These are phyloP conservation scores for Callosobruchus maculatus DNA, from an alignment of 2,888 invertebrate species.

Conservation along the genomic window DNA sequence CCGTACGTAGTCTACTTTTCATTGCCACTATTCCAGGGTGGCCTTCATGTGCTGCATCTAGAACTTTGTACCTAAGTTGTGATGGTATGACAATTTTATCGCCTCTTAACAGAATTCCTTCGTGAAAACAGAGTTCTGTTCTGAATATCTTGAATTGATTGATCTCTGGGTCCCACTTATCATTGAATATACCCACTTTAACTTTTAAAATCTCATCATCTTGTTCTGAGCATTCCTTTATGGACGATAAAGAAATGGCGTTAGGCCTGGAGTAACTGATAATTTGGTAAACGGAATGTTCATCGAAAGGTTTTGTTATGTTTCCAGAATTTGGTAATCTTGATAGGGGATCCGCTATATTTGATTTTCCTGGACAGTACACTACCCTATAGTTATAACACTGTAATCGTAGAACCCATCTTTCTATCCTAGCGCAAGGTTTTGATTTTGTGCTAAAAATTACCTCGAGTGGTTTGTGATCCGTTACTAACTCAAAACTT, in stretches of 20 bases:
- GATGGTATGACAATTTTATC: constrained; percentile 25
- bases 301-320: background rate
- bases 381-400: constrained; percentile 14
- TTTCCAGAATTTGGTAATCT: background rate
- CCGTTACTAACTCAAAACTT: no score
- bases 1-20: constrained; percentile 36
- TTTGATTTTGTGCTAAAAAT: no score
- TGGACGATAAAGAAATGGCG: constrained; percentile 14
- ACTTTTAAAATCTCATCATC: constrained; percentile 12
- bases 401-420: constrained; percentile 16
- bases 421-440: constrained; percentile 1
- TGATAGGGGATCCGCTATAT: constrained; percentile 16
- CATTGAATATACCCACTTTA: constrained; percentile 4
- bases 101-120: constrained; percentile 23
- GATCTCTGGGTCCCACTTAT: constrained; percentile 7
- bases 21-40: constrained; percentile 40
- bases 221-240: constrained; percentile 8
- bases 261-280: constrained; percentile 13
- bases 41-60: constrained; percentile 34
- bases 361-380: constrained; percentile 12
- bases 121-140: constrained; percentile 33
- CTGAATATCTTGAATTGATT: constrained; percentile 21
- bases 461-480: no score
- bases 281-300: constrained; percentile 10
- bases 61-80: constrained; percentile 16